Percentiles rank a stretch among this genome's conserved stretches.
These are phyloP conservation scores for Phenacoccus solenopsis DNA, from an alignment of 1,140 invertebrate genomes.

Conservation along the genomic window DNA sequence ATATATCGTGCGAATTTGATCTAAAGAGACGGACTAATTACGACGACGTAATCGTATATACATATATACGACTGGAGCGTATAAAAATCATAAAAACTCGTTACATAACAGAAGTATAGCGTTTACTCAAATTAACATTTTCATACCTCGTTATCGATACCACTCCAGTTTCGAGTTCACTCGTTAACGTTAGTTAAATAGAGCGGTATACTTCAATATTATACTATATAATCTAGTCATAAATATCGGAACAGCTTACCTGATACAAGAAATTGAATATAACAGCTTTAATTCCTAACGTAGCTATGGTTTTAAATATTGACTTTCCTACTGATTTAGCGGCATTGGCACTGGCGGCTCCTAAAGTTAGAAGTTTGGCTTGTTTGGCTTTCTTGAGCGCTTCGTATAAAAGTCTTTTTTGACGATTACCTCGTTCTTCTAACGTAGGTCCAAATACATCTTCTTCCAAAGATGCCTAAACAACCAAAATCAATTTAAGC, in stretches of 20 bases:
- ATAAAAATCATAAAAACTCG: no score
- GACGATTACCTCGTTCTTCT: neutral
- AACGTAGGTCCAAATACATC: neutral
- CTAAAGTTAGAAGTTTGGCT: neutral
- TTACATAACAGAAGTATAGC: neutral
- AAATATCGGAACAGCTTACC: neutral
- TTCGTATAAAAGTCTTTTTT: constrained; percentile 4
- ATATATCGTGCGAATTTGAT: neutral
- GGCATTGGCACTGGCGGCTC: constrained; percentile 4
- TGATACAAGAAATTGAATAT: constrained; percentile 11
- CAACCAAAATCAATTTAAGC: neutral
- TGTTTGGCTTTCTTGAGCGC: constrained; percentile 4
- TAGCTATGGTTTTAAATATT: constrained; percentile 4
- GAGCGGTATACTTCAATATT: no score
- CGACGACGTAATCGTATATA: neutral
- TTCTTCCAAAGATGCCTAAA: neutral
- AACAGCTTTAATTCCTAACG: neutral
- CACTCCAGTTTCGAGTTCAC: no score
- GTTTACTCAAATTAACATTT: neutral
- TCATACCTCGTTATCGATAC: no score
- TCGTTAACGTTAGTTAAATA: no score
- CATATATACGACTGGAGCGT: no score
- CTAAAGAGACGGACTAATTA: neutral
- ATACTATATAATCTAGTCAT: no score
- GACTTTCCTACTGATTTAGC: constrained; percentile 6